Evolutionary conservation across 2,113 vertebrate species (phyloP).

Genomic region (Caranx ignobilis): DNA sequence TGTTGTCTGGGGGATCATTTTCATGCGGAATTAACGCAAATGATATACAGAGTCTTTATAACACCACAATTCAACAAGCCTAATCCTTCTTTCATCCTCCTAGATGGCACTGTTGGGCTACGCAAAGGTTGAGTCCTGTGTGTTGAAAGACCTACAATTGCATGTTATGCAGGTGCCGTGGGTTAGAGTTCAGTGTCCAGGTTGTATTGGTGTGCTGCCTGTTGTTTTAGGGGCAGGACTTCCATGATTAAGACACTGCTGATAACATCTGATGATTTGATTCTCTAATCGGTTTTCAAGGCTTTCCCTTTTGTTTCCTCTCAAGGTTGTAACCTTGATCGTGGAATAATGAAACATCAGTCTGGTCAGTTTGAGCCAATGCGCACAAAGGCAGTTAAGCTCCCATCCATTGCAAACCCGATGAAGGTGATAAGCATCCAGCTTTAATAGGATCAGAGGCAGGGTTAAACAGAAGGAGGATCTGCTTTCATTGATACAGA

Average conservation of each 20-base stretch:
- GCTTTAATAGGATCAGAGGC: conserved; percentile 71
- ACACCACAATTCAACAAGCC: not conserved
- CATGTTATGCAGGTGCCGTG: not conserved
- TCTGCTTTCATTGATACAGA: conserved; percentile 41
- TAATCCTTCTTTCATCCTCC: conserved; percentile 32
- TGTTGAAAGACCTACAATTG: not conserved
- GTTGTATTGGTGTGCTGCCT: conserved; percentile 2
- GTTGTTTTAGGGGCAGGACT: conserved; percentile 29
- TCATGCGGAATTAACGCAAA: not conserved
- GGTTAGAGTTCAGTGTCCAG: conserved; percentile 25
- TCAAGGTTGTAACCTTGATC: conserved; percentile 68
- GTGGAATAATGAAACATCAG: conserved; percentile 56
- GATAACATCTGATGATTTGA: conserved; percentile 70
- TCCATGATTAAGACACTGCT: conserved; percentile 58
- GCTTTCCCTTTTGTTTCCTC: conserved; percentile 34
- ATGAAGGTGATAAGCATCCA: conserved; percentile 69
- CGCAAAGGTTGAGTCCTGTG: conserved; percentile 12
- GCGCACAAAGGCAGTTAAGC: conserved; percentile 57
- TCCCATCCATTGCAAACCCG: conserved; percentile 54
- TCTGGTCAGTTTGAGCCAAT: conserved; percentile 28
- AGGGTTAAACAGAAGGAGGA: conserved; percentile 58
- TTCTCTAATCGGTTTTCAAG: conserved; percentile 56
- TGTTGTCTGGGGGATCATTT: not conserved
- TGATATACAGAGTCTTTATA: not conserved
- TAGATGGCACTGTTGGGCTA: conserved; percentile 77